Evolutionary conservation across 2,888 invertebrate species (phyloP), one percentile per base, ranked within the genome.

Genomic region (Leucozona laternaria): DNA sequence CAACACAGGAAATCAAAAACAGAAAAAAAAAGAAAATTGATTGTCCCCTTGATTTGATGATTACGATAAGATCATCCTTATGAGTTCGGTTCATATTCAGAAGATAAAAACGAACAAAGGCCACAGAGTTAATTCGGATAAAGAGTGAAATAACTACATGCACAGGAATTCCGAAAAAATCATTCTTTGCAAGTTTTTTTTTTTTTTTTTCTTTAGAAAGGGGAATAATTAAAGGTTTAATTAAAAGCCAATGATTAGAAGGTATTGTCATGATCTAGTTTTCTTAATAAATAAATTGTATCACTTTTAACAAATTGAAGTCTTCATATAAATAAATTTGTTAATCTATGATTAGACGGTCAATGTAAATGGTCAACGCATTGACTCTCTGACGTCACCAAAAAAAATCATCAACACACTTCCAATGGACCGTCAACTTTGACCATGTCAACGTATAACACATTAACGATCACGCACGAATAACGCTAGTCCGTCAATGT

Each of bases 21-120:
- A 5, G 31, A 34, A 25, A 43, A 64, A 70, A 62, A 64, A 78
- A 50, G 31, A 78, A 70, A 78, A 77, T 64, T 45, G 78, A 79
- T 64, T 75, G 78, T 82, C 78, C 64, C 78, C 75, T 70, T 71
- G 82, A 78, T 82, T 82, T 82, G 81, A 79, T 82, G 73, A 71
- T 79, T 73, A 78, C 71, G 86, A 82, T 86, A 86, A 86, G 85
- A 81, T 86, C 75, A 75, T 71, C 62, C 86, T 86, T 78, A 85
- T 81, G 81, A 85, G 80, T 80, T 77, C 17, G 81, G 62, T 85
- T 81, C 48, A 78, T 57, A 81, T 73, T 50, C 72, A 53, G 5
- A 50, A 50, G 25, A 64, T 71, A 79, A 58, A 50, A 31, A 78
- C 45, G 15, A 57, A 57, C 57, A 55, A 55, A 68, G 53, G 25